Evolutionary conservation across 1,140 invertebrate species (phyloP).

Genomic region (Probaryconus sp.): DNA sequence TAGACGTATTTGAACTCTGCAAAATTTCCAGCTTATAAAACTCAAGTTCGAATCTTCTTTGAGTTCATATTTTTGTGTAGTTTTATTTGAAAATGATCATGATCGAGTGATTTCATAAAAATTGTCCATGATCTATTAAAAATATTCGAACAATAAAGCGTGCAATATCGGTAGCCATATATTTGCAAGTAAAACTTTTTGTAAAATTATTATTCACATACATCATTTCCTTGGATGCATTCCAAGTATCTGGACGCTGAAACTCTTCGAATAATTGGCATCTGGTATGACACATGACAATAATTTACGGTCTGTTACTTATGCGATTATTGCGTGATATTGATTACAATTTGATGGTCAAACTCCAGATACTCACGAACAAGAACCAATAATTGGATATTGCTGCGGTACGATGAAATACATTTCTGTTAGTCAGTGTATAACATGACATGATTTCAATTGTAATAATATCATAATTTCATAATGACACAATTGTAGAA

Average conservation of each 20-base stretch:
- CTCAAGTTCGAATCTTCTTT: too few relatives aligned
- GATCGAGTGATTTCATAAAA: too few relatives aligned
- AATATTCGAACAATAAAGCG: too few relatives aligned
- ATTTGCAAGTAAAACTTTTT: constrained; percentile 22
- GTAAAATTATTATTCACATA: constrained; percentile 33
- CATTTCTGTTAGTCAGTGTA: constrained; percentile 29
- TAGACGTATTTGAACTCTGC: too few relatives aligned
- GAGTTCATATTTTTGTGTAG: too few relatives aligned
- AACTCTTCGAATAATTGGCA: constrained; percentile 51
- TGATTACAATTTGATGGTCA: constrained; percentile 54
- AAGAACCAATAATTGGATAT: constrained; percentile 51
- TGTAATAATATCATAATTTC: constrained; percentile 30
- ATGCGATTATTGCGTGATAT: constrained; percentile 53
- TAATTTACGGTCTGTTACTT: constrained; percentile 55
- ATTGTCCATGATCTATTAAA: too few relatives aligned
- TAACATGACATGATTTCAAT: constrained; percentile 35
- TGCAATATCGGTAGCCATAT: too few relatives aligned
- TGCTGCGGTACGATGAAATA: constrained; percentile 34
- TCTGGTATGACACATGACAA: constrained; percentile 50
- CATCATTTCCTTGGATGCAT: constrained; percentile 37
- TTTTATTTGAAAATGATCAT: too few relatives aligned
- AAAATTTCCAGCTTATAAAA: too few relatives aligned
- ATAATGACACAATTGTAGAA: constrained; percentile 17
- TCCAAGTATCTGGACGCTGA: constrained; percentile 32
- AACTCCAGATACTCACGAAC: constrained; percentile 40